Conservation (phyloP, 1,140 invertebrate species). For the Drosophila nebulosa region DNA sequence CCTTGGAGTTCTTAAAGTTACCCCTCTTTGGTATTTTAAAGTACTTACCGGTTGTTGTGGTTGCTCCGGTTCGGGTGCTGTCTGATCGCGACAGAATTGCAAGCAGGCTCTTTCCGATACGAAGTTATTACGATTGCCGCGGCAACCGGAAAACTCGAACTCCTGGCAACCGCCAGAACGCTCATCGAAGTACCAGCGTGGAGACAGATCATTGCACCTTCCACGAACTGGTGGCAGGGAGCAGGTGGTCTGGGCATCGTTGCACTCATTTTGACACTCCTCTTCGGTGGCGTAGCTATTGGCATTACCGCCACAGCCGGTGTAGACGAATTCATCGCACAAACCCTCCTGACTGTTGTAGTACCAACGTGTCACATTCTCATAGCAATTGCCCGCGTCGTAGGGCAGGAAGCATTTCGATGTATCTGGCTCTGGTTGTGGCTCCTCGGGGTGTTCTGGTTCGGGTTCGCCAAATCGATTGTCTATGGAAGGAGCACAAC, state of each 20-base stretch:
- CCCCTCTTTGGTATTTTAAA: neutral
- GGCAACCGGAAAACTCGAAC: constrained; percentile 87
- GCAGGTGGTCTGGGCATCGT: constrained; percentile 87
- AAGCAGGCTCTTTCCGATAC: constrained; percentile 91
- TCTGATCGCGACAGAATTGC: constrained; percentile 84
- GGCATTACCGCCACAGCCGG: constrained; percentile 92
- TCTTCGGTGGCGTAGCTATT: constrained; percentile 91
- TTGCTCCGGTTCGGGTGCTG: constrained; percentile 37
- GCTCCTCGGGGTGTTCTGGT: constrained; percentile 26
- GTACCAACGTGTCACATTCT: constrained; percentile 85
- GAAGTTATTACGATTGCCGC: constrained; percentile 92
- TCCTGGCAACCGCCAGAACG: constrained; percentile 85
- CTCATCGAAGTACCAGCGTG: constrained; percentile 89
- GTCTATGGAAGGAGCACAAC: constrained; percentile 83
- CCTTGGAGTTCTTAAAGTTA: neutral
- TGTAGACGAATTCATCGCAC: constrained; percentile 91
- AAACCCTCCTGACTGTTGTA: constrained; percentile 89
- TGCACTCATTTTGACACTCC: constrained; percentile 90
- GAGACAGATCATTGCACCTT: constrained; percentile 83
- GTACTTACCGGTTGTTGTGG: constrained; percentile 41
- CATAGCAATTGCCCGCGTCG: constrained; percentile 87
- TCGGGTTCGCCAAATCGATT: constrained; percentile 26
- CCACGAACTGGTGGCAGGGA: constrained; percentile 85
- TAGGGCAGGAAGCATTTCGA: constrained; percentile 85
- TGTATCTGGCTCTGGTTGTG: constrained; percentile 22